phyloP scores from a whole-genome alignment of 1,140 invertebrate genomes.

The Tribolium madens region DNA sequence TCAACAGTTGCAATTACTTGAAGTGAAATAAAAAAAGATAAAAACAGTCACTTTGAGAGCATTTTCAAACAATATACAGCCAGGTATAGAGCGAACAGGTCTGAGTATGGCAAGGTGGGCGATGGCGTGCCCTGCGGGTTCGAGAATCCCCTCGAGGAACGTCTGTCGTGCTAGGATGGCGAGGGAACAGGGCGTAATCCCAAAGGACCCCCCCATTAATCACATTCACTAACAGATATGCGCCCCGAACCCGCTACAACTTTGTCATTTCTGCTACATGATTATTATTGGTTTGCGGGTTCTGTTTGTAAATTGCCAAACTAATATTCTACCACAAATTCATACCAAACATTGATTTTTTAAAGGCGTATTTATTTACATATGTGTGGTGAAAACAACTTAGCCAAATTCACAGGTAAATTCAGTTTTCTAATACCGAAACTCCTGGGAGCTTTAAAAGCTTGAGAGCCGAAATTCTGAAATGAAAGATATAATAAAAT shows the following conservation, averaged over 20 bases:
- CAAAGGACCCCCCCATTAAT: conserved; percentile 53
- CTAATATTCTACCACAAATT: conserved; percentile 17
- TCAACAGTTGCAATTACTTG: neutral
- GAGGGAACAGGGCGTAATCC: conserved; percentile 50
- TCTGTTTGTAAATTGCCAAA: conserved; percentile 48
- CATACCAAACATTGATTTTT: conserved; percentile 14
- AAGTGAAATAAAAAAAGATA: conserved; percentile 23
- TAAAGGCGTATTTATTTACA: conserved; percentile 39
- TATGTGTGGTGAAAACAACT: conserved; percentile 40
- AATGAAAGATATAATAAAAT: conserved; percentile 48
- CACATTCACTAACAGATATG: conserved; percentile 58
- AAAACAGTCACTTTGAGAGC: too few relatives aligned
- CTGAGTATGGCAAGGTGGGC: conserved; percentile 45
- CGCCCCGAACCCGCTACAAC: conserved; percentile 54
- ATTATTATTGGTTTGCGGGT: conserved; percentile 52
- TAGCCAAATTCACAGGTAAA: conserved; percentile 42
- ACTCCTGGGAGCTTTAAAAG: conserved; percentile 43
- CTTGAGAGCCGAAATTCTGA: conserved; percentile 40
- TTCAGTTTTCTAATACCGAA: conserved; percentile 44
- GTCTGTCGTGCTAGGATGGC: conserved; percentile 52
- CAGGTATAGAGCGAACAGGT: conserved; percentile 40
- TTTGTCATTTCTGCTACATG: conserved; percentile 54
- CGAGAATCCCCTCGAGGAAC: conserved; percentile 43
- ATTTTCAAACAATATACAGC: conserved; percentile 16
- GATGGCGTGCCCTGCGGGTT: conserved; percentile 51